Evolutionary conservation across 2,797 vertebrate species (phyloP).

Genomic region (Sus cebifrons): DNA sequence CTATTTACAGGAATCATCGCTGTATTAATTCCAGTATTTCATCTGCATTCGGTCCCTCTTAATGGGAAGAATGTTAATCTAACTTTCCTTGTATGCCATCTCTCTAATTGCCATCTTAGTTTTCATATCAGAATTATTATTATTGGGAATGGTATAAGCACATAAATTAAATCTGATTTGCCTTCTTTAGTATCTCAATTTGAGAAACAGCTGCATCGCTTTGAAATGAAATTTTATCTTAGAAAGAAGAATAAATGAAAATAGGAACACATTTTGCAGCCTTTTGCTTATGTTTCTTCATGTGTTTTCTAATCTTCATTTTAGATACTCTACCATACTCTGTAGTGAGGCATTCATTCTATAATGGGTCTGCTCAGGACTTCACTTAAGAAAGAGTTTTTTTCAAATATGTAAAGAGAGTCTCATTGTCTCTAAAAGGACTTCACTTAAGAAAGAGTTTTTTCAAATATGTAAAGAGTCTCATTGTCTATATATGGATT

Average conservation of each 20-base stretch:
- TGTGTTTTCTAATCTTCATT: neutral
- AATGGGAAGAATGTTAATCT: neutral
- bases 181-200: neutral
- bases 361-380: neutral
- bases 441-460: too few relatives aligned
- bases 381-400: neutral
- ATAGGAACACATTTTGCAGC: neutral
- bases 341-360: neutral
- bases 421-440: neutral
- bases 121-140: constrained; percentile 5
- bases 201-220: constrained; percentile 13
- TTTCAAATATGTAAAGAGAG: neutral
- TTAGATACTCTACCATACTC: neutral
- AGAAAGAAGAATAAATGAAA: constrained; percentile 31
- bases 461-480: neutral
- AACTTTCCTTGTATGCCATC: neutral
- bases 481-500: neutral
- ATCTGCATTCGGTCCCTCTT: neutral
- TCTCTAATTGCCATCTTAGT: neutral
- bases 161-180: constrained; percentile 39
- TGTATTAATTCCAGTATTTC: neutral
- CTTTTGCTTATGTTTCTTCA: neutral
- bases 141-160: neutral
- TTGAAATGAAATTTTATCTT: constrained; percentile 49
- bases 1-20: neutral